A percentile compares a stretch with the other conserved stretches of the same genome.
These are phyloP conservation scores for Pelagia noctiluca DNA, from an alignment of 30 jellyfish, hydroid and myxozoan genomes.

Conservation along the genomic window DNA sequence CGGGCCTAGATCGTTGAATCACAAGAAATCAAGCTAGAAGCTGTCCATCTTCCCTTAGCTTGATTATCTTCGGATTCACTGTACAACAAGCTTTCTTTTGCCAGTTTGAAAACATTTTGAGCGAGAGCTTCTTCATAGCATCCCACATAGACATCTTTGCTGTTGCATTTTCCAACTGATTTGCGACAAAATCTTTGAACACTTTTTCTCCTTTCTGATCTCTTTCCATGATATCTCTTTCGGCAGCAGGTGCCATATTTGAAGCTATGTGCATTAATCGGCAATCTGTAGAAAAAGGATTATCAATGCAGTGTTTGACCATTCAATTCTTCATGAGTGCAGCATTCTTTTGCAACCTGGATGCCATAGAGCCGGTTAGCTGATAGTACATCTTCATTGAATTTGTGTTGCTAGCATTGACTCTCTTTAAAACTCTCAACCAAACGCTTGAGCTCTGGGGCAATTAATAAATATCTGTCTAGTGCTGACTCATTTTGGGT, in stretches of 20 bases:
- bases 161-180: slow-evolving; percentile 14
- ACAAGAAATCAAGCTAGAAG: slow-evolving; percentile 44
- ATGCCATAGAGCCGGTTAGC: slow-evolving; percentile 1
- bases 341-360: not conserved
- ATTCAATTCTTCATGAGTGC: not conserved
- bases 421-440: not conserved
- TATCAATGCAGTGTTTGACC: not conserved
- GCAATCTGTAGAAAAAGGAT: not conserved
- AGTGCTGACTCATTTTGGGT: slow-evolving; percentile 20
- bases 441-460: slow-evolving; percentile 17
- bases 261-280: slow-evolving; percentile 19
- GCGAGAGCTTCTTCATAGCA: slow-evolving; percentile 23
- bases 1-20: slow-evolving; percentile 36
- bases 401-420: too few relatives aligned
- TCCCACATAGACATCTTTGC: slow-evolving; percentile 55
- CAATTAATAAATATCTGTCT: slow-evolving; percentile 9
- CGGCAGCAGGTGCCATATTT: slow-evolving; percentile 9
- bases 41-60: slow-evolving; percentile 15
- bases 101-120: slow-evolving; percentile 12
- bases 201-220: slow-evolving; percentile 33
- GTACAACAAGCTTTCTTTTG: slow-evolving; percentile 3
- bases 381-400: not conserved
- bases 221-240: slow-evolving; percentile 11
- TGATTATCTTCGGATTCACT: slow-evolving; percentile 5
- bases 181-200: slow-evolving; percentile 29